A percentile compares a stretch with the other conserved stretches of the same genome.
Conservation (phyloP, 2,113 vertebrate species). For the Phodopus roborovskii region DNA sequence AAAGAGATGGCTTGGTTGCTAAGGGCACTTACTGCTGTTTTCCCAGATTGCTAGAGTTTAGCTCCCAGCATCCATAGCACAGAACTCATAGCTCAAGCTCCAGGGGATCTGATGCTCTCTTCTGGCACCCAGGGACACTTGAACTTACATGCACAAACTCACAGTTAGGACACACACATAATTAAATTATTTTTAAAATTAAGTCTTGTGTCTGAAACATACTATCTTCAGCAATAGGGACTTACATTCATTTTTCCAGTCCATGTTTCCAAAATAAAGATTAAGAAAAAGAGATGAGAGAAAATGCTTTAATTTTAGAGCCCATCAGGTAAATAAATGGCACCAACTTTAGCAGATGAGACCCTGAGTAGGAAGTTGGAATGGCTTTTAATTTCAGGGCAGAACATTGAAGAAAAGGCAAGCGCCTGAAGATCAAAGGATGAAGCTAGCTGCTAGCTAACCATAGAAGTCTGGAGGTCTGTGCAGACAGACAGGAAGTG, state of each 20-base stretch:
- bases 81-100: not conserved
- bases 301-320: not conserved
- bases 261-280: not conserved
- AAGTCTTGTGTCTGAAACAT: not conserved
- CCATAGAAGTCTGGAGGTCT: no score
- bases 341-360: not conserved
- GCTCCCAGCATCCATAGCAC: not conserved
- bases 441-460: no score
- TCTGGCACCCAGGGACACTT: not conserved
- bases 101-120: not conserved
- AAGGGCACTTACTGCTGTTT: not conserved
- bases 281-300: not conserved
- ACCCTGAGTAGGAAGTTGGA: not conserved
- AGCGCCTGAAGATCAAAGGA: no score
- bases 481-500: no score
- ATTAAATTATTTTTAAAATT: not conserved
- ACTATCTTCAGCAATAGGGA: not conserved
- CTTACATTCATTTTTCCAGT: not conserved
- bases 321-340: not conserved
- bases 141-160: not conserved
- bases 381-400: not conserved
- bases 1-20: not conserved
- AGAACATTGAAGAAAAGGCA: not conserved
- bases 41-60: not conserved
- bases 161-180: not conserved